phyloP scores from a whole-genome alignment of 2,113 vertebrate genomes.

The Perccottus glenii region DNA sequence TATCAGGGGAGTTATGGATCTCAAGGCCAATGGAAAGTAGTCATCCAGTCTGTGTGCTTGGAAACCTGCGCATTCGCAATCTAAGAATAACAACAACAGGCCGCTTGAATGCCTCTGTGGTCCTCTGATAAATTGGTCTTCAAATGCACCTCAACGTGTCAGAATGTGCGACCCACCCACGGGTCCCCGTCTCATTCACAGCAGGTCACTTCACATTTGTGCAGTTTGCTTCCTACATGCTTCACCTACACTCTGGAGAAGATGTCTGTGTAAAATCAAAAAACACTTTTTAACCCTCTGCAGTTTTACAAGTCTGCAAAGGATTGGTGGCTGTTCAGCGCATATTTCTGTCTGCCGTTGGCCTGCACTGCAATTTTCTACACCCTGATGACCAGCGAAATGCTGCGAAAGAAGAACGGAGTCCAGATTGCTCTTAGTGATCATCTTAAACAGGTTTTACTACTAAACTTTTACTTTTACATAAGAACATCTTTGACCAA shows the following conservation, averaged over 20 bases:
- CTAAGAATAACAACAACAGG: conserved; percentile 18
- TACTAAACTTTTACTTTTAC: not conserved
- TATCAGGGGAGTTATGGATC: conserved; percentile 1
- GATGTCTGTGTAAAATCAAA: conserved; percentile 25
- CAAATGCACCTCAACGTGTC: conserved; percentile 15
- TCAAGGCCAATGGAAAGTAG: conserved; percentile 8
- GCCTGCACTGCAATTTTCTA: conserved; percentile 93
- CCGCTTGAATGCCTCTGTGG: conserved; percentile 10
- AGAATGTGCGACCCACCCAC: conserved; percentile 25
- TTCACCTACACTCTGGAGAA: conserved; percentile 17
- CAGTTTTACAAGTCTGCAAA: conserved; percentile 94
- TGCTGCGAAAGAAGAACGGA: conserved; percentile 95
- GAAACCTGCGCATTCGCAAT: not conserved
- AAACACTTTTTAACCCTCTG: conserved; percentile 17
- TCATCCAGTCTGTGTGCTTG: not conserved
- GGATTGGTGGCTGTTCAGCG: conserved; percentile 96
- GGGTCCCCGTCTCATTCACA: not conserved
- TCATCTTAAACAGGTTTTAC: conserved; percentile 90
- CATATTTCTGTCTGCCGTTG: conserved; percentile 95
- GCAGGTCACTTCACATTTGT: conserved; percentile 6
- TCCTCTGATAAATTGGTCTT: conserved; percentile 29
- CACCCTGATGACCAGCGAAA: conserved; percentile 97
- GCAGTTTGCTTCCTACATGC: conserved; percentile 20
- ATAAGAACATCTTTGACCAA: not conserved
- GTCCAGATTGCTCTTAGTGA: conserved; percentile 93